These are phyloP conservation scores for Micropoecilia bifurca DNA, from an alignment of 2,797 vertebrate species.

Conservation along the genomic window DNA sequence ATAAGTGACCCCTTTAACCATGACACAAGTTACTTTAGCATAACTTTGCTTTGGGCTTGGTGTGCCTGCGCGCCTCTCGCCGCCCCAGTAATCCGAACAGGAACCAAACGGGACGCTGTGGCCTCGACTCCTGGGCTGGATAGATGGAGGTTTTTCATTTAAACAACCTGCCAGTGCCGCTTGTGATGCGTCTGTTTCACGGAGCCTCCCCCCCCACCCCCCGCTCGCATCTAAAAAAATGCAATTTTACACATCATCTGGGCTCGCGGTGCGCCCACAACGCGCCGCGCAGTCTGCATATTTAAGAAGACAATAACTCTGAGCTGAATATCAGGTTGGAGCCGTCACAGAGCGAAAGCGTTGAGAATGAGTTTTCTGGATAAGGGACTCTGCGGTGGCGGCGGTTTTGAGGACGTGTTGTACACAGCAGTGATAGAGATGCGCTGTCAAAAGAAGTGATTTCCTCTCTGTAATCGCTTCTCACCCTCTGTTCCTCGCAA, in stretches of 20 bases:
- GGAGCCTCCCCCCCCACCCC: constrained; percentile 52
- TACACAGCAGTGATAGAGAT: constrained; percentile 34
- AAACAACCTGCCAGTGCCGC: constrained; percentile 64
- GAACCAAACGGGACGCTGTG: constrained; percentile 67
- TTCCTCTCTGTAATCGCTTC: constrained; percentile 47
- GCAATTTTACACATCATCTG: constrained; percentile 73
- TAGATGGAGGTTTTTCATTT: constrained; percentile 69
- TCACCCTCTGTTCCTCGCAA: constrained; percentile 46
- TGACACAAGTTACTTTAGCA: constrained; percentile 49
- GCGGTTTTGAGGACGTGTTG: constrained; percentile 34
- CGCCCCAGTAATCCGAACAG: constrained; percentile 63
- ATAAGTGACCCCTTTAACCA: constrained; percentile 61
- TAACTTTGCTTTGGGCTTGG: constrained; percentile 41
- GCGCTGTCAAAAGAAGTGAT: constrained; percentile 50
- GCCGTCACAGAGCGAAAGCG: constrained; percentile 39
- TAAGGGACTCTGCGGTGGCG: constrained; percentile 41
- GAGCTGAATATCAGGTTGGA: constrained; percentile 37
- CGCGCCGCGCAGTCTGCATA: constrained; percentile 59
- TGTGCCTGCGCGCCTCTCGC: constrained; percentile 31
- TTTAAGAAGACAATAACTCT: constrained; percentile 62
- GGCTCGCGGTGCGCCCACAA: constrained; percentile 65
- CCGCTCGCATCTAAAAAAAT: constrained; percentile 63
- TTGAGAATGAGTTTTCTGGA: constrained; percentile 50
- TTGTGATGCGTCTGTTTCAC: constrained; percentile 57
- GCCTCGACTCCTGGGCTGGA: constrained; percentile 60